Evolutionary conservation across 2,888 invertebrate species (phyloP).

Genomic region (Clostera curtula): DNA sequence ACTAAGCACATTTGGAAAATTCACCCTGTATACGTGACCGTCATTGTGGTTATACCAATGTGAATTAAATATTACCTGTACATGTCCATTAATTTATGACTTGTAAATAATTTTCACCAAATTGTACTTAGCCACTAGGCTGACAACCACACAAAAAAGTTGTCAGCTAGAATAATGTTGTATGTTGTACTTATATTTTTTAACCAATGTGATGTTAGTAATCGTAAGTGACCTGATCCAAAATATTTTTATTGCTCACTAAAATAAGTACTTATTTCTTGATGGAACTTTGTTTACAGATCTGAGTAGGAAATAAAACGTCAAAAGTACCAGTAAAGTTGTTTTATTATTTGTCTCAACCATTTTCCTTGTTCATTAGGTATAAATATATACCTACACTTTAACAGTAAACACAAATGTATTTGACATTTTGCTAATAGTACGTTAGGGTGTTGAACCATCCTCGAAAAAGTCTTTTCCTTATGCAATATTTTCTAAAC

Average conservation of each 20-base stretch:
- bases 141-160: too few relatives aligned
- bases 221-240: conserved; percentile 20
- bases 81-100: too few relatives aligned
- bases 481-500: conserved; percentile 79
- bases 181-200: too few relatives aligned
- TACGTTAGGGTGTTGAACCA: conserved; percentile 55
- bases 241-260: conserved; percentile 28
- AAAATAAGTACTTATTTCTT: conserved; percentile 21
- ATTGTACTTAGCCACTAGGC: too few relatives aligned
- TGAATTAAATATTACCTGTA: too few relatives aligned
- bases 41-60: too few relatives aligned
- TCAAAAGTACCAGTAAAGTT: conserved; percentile 19
- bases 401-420: too few relatives aligned
- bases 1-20: too few relatives aligned
- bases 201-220: conserved; percentile 23
- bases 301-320: conserved; percentile 21
- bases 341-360: conserved; percentile 11
- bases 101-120: too few relatives aligned
- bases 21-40: too few relatives aligned
- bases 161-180: too few relatives aligned
- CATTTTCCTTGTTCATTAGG: conserved; percentile 4
- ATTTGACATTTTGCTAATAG: conserved; percentile 32
- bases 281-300: conserved; percentile 16
- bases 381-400: too few relatives aligned
- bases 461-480: conserved; percentile 51